Base-by-base conservation (phyloP, 2,888 invertebrate genomes). In the Cepaea hortensis region DNA sequence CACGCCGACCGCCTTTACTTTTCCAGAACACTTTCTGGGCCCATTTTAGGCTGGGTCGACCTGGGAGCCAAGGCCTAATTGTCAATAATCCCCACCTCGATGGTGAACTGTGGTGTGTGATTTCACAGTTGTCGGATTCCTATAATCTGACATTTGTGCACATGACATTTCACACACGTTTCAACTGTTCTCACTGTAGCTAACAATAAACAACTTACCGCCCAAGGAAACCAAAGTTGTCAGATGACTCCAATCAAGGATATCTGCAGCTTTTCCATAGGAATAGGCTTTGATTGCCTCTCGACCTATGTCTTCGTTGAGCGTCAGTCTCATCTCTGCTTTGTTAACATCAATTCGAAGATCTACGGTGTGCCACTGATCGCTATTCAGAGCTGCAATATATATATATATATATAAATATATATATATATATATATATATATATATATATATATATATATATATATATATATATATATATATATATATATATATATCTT, bases 321-420 rank as follows among this genome's bases (percentile, higher is more conserved):
- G 70, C n/a, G 88, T 88, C 11, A 92, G 89, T 61, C 87, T 89
- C 88, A 92, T 81, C 85, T 91, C 88, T 80, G 91, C 91, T 82
- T 89, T 88, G 46, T 88, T 87, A 5, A 90, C 88, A 85, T 92
- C 90, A 62, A 92, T 86, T 46, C 85, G 86, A 70, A 92, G 81
- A 55, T 90, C 89, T 84, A 92, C 87, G 11, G 77, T 62, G 88
- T 93, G 92, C 92, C 93, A 93, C 70, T 89, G 84, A 85, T 93
- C 91, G 89, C 92, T 91, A 88, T 92, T 90, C 81, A 92, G 89
- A 11, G 91, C 92, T 93, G 90, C 79, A 73, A n/a, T 20, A 15
- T 20, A 18, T 5, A 68, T 20, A 68, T 20, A 68, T 13, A 65
- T 13, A 65, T 13, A 65, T 18, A 65, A 1, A 65, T 65, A 9